phyloP scores from a whole-genome alignment of 2,888 invertebrate genomes.

The Phortica okadai region DNA sequence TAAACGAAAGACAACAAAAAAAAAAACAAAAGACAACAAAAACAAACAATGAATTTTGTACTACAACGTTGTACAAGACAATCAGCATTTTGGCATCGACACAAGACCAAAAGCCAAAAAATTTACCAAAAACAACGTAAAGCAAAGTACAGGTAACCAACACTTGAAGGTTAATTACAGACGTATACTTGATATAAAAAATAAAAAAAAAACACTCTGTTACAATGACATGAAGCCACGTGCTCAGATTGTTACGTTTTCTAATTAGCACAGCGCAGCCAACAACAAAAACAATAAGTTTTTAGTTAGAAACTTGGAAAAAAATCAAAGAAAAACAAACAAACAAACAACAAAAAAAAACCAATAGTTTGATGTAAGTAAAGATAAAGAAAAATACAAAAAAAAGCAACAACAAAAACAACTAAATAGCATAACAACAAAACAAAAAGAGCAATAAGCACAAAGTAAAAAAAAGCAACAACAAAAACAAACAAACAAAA shows the following conservation, averaged over 20 bases:
- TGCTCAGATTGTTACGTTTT: constrained; percentile 16
- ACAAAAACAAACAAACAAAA: constrained; percentile 10
- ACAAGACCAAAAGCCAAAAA: background rate
- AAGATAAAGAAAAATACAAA: constrained; percentile 21
- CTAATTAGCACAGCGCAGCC: constrained; percentile 6
- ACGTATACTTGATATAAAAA: background rate
- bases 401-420: background rate
- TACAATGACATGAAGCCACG: constrained; percentile 17
- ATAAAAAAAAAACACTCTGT: background rate
- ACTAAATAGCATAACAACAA: background rate
- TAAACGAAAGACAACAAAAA: background rate
- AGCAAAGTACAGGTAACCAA: background rate
- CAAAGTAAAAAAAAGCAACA: constrained; percentile 4
- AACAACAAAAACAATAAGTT: background rate
- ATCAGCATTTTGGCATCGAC: constrained; percentile 1
- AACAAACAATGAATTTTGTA: too few relatives aligned
- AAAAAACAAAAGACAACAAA: background rate
- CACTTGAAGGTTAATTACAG: constrained; percentile 23
- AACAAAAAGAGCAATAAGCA: background rate
- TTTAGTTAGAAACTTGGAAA: background rate
- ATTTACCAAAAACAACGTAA: background rate
- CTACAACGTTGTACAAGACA: background rate
- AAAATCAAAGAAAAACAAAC: constrained; percentile 1
- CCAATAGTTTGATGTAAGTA: constrained; percentile 26
- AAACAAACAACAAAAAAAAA: background rate